Evolutionary conservation across 2,797 vertebrate species (phyloP).

Genomic region (Amblyopsis hoosieri): DNA sequence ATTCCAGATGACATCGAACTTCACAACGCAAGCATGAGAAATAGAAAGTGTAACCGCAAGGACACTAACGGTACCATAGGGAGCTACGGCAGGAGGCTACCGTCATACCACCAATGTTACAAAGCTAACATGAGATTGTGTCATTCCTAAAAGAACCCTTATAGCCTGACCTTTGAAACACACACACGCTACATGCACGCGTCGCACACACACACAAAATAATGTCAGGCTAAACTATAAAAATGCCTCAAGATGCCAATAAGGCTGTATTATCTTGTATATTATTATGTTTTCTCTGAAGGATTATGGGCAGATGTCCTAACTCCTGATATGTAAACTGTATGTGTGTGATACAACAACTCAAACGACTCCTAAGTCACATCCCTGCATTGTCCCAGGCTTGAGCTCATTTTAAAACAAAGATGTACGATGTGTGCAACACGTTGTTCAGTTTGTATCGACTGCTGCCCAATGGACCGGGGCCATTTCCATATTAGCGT

Average conservation of each 20-base stretch:
- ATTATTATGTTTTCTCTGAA: not conserved
- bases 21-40: slow-evolving; percentile 1
- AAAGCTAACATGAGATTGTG: slow-evolving; percentile 26
- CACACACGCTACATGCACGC: not conserved
- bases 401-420: slow-evolving; percentile 60
- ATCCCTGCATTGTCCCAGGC: slow-evolving; percentile 27
- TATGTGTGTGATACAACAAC: not conserved
- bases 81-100: slow-evolving; percentile 20
- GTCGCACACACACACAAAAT: not conserved
- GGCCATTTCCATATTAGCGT: slow-evolving; percentile 50
- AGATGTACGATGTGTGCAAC: slow-evolving; percentile 54
- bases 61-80: not conserved
- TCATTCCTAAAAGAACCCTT: slow-evolving; percentile 12
- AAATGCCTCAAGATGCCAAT: not conserved
- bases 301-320: too few species aligned
- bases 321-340: too few species aligned
- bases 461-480: slow-evolving; percentile 61
- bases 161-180: slow-evolving; percentile 33
- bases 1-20: not conserved
- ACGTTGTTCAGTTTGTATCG: slow-evolving; percentile 59
- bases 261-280: too few species aligned
- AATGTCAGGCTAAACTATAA: not conserved
- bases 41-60: slow-evolving; percentile 7
- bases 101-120: slow-evolving; percentile 38
- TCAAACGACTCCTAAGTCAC: slow-evolving; percentile 57